phyloP scores from a whole-genome alignment of 1,140 invertebrate genomes.

The Drosophila lacertosa region DNA sequence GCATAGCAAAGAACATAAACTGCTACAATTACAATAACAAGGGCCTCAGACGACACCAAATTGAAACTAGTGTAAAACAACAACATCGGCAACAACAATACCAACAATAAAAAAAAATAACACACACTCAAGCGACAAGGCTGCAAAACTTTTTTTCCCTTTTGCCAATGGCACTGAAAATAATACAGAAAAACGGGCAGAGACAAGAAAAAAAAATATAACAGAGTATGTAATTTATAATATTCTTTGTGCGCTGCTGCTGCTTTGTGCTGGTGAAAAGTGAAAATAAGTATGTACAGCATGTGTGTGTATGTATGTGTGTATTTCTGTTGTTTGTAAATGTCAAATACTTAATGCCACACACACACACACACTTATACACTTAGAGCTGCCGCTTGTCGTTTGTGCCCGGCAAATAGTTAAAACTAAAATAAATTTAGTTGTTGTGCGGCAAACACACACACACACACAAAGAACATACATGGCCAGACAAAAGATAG shows the following conservation, averaged over 20 bases:
- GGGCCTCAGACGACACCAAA: slow-evolving; percentile 42
- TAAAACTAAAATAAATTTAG: slow-evolving; percentile 83
- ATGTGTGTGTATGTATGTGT: slow-evolving; percentile 31
- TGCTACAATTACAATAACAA: slow-evolving; percentile 81
- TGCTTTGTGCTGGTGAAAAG: slow-evolving; percentile 71
- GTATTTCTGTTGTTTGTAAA: slow-evolving; percentile 42
- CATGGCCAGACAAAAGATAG: slow-evolving; percentile 62
- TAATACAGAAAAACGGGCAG: slow-evolving; percentile 19
- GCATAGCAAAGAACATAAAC: slow-evolving; percentile 81
- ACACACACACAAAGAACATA: slow-evolving; percentile 9
- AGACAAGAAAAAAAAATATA: slow-evolving; percentile 22
- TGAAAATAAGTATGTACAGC: slow-evolving; percentile 65
- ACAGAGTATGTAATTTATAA: slow-evolving; percentile 79
- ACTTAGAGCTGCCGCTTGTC: slow-evolving; percentile 46
- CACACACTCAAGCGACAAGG: slow-evolving; percentile 38
- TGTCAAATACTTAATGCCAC: slow-evolving; percentile 56
- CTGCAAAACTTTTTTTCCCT: slow-evolving; percentile 46
- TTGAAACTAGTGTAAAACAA: slow-evolving; percentile 59
- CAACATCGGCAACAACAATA: slow-evolving; percentile 30
- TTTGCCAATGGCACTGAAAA: slow-evolving; percentile 46
- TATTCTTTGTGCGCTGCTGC: slow-evolving; percentile 70
- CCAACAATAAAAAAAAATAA: slow-evolving; percentile 42
- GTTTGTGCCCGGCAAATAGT: slow-evolving; percentile 74
- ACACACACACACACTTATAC: slow-evolving; percentile 35
- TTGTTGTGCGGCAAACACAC: slow-evolving; percentile 52